Evolutionary conservation across 2,797 vertebrate genomes (phyloP).

Genomic region (Hephaestus fuliginosus): DNA sequence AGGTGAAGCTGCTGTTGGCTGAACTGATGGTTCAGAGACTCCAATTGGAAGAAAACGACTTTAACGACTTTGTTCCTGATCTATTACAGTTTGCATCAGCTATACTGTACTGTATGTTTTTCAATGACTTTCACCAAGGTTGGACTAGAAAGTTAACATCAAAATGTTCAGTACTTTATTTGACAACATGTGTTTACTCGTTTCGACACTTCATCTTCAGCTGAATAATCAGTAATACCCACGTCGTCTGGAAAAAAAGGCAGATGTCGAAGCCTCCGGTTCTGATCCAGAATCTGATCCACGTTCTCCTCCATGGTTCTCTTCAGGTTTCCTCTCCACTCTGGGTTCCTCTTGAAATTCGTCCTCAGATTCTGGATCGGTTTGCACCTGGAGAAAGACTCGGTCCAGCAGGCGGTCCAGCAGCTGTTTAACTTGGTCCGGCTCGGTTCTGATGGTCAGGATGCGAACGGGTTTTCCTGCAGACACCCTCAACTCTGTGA

Average conservation of each 20-base stretch:
- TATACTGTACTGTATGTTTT: too few species aligned
- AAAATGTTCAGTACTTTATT: too few species aligned
- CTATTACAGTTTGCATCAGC: too few species aligned
- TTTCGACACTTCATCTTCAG: too few species aligned
- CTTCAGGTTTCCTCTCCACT: neutral
- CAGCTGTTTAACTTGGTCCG: conserved; percentile 5
- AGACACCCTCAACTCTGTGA: conserved; percentile 48
- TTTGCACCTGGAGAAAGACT: conserved; percentile 16
- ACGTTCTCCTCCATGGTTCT: neutral
- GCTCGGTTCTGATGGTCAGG: conserved; percentile 51
- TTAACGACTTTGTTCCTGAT: neutral
- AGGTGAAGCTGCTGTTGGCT: neutral
- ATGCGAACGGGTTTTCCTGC: neutral
- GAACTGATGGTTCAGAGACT: neutral
- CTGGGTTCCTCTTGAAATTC: neutral
- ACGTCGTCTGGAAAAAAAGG: conserved; percentile 8
- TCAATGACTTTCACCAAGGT: too few species aligned
- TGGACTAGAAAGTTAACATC: too few species aligned
- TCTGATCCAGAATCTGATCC: neutral
- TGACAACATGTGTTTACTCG: too few species aligned
- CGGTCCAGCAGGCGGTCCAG: conserved; percentile 56
- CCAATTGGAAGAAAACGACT: neutral
- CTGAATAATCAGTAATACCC: neutral
- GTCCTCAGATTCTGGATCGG: fast-evolving
- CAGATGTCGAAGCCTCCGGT: neutral